phyloP scores from a whole-genome alignment of 2,888 invertebrate species.

The Leucophora obtusa region DNA sequence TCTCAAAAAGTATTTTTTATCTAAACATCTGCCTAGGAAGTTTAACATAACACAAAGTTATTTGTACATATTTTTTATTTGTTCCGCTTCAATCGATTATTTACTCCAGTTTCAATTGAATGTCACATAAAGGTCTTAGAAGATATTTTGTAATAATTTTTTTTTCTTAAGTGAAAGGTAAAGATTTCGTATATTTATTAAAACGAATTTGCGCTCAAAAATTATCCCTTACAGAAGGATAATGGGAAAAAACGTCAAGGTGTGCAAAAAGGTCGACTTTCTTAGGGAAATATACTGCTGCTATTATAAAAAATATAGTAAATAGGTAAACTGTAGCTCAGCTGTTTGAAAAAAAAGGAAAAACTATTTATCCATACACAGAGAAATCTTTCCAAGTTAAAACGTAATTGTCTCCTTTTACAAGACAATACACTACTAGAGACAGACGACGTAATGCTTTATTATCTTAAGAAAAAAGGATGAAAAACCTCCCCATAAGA shows the following conservation, averaged over 20 bases:
- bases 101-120: conserved; percentile 35
- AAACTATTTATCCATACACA: not conserved
- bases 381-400: conserved; percentile 14
- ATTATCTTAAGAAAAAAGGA: conserved; percentile 34
- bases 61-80: not conserved
- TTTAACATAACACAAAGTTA: not conserved
- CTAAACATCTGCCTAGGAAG: conserved; percentile 1
- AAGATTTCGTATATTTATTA: not conserved
- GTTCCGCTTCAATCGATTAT: conserved; percentile 25
- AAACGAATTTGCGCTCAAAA: conserved; percentile 10
- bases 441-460: conserved; percentile 38
- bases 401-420: conserved; percentile 43
- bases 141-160: not conserved
- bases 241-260: conserved; percentile 38
- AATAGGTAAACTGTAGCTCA: conserved; percentile 25
- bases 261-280: conserved; percentile 33
- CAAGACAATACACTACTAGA: conserved; percentile 16
- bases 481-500: conserved; percentile 34
- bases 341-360: conserved; percentile 24
- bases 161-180: conserved; percentile 9
- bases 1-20: too few species aligned
- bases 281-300: not conserved
- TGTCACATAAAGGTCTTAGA: not conserved
- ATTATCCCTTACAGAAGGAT: conserved; percentile 34
- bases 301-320: not conserved